These are phyloP conservation scores for Porites lobata DNA, from an alignment of 92 coral and sea anemone species.

Conservation along the genomic window DNA sequence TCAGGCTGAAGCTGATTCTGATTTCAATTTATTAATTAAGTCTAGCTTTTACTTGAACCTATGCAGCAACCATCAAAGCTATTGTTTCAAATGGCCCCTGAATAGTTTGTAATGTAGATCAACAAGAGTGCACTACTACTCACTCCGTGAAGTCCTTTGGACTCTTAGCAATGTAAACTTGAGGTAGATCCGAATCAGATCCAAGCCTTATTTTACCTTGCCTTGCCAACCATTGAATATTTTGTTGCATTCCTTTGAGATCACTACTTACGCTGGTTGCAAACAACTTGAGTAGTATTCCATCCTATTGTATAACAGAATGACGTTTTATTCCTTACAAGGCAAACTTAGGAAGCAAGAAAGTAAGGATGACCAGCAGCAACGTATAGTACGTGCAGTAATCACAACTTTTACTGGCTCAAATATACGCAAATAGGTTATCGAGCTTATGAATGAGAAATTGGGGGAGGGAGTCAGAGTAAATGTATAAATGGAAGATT, in stretches of 20 bases:
- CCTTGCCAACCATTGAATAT: not conserved
- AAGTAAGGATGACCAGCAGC: too few relatives aligned
- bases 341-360: too few relatives aligned
- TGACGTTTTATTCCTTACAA: not conserved
- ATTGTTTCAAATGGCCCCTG: not conserved
- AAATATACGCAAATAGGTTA: too few relatives aligned
- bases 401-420: too few relatives aligned
- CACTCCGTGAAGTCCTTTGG: slow-evolving; percentile 50
- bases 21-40: too few relatives aligned
- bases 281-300: slow-evolving; percentile 6
- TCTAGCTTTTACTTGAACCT: not conserved
- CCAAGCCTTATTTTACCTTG: slow-evolving; percentile 18
- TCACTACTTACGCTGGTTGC: slow-evolving; percentile 28
- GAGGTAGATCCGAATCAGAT: slow-evolving; percentile 13
- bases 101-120: not conserved
- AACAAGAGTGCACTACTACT: not conserved
- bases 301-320: slow-evolving; percentile 3
- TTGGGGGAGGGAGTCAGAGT: too few relatives aligned
- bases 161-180: slow-evolving; percentile 45
- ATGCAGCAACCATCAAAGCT: not conserved
- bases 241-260: slow-evolving; percentile 6
- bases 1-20: too few relatives aligned
- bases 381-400: too few relatives aligned
- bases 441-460: too few relatives aligned
- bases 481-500: too few relatives aligned